phyloP scores from a whole-genome alignment of 2,797 vertebrate genomes.

The Adrianichthys oophorus region DNA sequence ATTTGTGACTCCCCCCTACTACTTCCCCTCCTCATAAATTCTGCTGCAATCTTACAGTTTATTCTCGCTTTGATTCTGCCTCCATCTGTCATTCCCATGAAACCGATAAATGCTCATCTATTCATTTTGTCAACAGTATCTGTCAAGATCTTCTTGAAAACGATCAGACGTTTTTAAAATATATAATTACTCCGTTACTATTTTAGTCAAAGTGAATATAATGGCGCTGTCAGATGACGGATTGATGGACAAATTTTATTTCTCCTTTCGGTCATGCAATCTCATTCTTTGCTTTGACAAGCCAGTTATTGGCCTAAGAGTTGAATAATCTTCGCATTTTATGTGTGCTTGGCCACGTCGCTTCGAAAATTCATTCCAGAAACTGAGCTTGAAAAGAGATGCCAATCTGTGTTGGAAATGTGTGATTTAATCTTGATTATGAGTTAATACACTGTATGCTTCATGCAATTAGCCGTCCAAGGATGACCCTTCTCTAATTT shows the following conservation, averaged over 20 bases:
- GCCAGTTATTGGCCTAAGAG: conserved; percentile 35
- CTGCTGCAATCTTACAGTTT: conserved; percentile 60
- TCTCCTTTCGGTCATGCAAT: conserved; percentile 18
- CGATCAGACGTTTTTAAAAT: conserved; percentile 38
- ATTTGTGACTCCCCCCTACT: background rate
- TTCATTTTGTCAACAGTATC: conserved; percentile 64
- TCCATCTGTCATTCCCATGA: conserved; percentile 65
- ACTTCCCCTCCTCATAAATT: conserved; percentile 34
- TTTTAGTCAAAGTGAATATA: conserved; percentile 40
- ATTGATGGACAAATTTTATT: conserved; percentile 33
- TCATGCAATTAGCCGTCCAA: conserved; percentile 77
- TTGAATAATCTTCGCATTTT: conserved; percentile 23
- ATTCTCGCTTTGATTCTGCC: conserved; percentile 63
- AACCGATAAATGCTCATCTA: conserved; percentile 59
- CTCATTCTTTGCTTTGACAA: conserved; percentile 32
- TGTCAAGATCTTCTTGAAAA: conserved; percentile 50
- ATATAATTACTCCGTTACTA: conserved; percentile 57
- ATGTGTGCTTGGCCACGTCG: too few relatives aligned
- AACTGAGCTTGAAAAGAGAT: conserved; percentile 12
- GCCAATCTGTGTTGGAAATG: conserved; percentile 48
- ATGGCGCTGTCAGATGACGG: conserved; percentile 32
- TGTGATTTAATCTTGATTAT: conserved; percentile 81
- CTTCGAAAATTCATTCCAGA: conserved; percentile 10
- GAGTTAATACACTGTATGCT: conserved; percentile 79
- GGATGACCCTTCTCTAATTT: conserved; percentile 80